phyloP scores from a whole-genome alignment of 2,888 invertebrate genomes.

The Brachynemurus nebulosus region DNA sequence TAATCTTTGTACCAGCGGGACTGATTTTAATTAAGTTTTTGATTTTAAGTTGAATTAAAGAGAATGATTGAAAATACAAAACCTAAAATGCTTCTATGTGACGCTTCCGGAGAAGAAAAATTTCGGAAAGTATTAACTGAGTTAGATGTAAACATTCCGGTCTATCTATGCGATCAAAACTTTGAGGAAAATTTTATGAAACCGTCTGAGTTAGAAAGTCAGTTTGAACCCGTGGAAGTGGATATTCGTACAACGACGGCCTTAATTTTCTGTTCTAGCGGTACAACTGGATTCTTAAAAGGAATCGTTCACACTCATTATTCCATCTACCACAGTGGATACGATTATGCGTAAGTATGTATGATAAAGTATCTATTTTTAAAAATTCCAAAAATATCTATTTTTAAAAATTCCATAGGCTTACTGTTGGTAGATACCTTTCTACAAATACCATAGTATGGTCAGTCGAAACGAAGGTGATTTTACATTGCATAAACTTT shows the following conservation, averaged over 20 bases:
- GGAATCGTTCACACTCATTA: slow-evolving; percentile 1
- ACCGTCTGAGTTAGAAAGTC: background rate
- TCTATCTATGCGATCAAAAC: too few relatives aligned
- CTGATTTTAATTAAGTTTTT: too few relatives aligned
- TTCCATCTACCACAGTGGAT: background rate
- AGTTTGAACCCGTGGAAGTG: background rate
- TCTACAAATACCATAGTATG: background rate
- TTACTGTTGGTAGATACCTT: background rate
- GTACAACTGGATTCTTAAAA: slow-evolving; percentile 2
- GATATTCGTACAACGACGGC: background rate
- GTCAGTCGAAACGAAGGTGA: background rate
- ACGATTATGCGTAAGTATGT: background rate
- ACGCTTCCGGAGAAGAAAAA: background rate
- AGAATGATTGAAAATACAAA: background rate
- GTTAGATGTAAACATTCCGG: too few relatives aligned
- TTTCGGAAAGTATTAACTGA: background rate
- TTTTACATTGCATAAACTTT: background rate
- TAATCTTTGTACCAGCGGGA: too few relatives aligned
- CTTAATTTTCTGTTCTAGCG: slow-evolving; percentile 1
- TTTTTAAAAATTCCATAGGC: background rate
- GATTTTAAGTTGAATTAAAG: background rate
- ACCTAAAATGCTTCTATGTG: slow-evolving; percentile 1
- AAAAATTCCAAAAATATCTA: too few relatives aligned
- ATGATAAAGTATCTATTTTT: too few relatives aligned
- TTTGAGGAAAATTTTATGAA: too few relatives aligned